phyloP scores from a whole-genome alignment of 2,113 vertebrate genomes.

The Ciconia stormi region DNA sequence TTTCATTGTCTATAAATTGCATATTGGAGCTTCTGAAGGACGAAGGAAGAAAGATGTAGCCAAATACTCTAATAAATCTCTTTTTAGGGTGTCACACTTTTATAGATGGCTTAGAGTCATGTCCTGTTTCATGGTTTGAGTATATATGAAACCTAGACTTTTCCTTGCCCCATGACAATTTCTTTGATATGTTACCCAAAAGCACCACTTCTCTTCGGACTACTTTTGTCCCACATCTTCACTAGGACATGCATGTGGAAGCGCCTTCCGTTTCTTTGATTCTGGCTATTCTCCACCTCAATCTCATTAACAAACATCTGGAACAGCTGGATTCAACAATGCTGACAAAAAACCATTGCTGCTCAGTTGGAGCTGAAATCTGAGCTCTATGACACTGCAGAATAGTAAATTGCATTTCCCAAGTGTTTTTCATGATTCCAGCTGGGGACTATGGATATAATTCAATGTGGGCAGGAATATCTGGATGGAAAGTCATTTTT shows the following conservation, averaged over 20 bases:
- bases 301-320: not conserved
- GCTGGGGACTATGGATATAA: not conserved
- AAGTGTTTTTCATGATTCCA: not conserved
- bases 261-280: not conserved
- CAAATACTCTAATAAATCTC: not conserved
- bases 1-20: not conserved
- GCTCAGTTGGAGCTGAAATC: not conserved
- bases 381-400: not conserved
- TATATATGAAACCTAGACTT: not conserved
- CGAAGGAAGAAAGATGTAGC: not conserved
- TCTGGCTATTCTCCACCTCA: not conserved
- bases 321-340: not conserved
- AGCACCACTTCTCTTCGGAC: not conserved
- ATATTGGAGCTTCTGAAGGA: not conserved
- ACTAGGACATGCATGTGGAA: not conserved
- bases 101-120: not conserved
- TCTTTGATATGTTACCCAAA: not conserved
- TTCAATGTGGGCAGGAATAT: not conserved
- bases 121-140: not conserved
- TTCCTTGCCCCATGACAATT: not conserved
- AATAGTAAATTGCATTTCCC: not conserved
- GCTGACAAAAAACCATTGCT: not conserved
- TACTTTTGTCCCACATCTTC: not conserved
- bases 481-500: not conserved
- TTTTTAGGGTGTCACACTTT: not conserved